A percentile compares a stretch with the other conserved stretches of the same genome.
Conservation (phyloP, 2,113 vertebrate genomes). For the Lamprologus speciosus region DNA sequence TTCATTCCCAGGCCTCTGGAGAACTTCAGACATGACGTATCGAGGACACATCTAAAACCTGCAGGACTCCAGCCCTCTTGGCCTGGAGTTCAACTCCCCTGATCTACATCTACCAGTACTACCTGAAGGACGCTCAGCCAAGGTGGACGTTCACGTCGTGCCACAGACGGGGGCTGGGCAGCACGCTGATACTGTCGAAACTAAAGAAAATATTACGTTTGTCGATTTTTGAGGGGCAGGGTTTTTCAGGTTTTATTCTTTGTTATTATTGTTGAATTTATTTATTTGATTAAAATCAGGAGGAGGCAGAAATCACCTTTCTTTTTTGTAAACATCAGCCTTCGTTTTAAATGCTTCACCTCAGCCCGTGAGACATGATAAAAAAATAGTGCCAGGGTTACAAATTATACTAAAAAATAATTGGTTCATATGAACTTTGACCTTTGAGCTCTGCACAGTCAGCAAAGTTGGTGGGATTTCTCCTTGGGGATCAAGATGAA, state of each 20-base stretch:
- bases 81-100: background rate
- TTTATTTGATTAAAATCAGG: background rate
- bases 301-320: background rate
- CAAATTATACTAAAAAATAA: background rate
- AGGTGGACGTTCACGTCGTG: rapidly evolving
- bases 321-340: background rate
- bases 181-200: background rate
- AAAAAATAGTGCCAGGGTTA: background rate
- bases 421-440: background rate
- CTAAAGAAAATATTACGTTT: background rate
- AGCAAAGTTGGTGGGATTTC: background rate
- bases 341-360: background rate
- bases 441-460: background rate
- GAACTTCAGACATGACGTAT: background rate
- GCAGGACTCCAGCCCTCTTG: background rate
- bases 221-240: background rate
- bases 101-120: rapidly evolving
- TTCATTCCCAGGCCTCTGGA: background rate
- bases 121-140: background rate
- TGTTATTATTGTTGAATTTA: background rate
- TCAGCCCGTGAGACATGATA: rapidly evolving
- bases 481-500: background rate
- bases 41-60: background rate
- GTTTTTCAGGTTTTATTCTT: background rate
- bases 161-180: background rate